Base-by-base conservation (phyloP, 2,113 vertebrate species). In the Alethe diademata region DNA sequence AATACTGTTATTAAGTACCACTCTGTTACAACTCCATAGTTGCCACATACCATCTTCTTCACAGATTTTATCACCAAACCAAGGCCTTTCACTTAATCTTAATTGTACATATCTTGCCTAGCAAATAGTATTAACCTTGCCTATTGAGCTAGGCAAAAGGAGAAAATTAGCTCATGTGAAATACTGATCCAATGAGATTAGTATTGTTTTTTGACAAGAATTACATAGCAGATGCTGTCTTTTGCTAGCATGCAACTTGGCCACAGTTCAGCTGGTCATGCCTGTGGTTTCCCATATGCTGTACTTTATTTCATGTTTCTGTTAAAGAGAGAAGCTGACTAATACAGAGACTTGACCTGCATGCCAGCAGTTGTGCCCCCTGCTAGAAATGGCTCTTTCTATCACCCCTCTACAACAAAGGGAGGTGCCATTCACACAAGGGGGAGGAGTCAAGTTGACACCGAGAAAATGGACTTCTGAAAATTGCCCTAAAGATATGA, bases 231-330 rank as follows among this genome's bases (percentile, higher is more conserved):
- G 67, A 80, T 84, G 75, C 38, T 80, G 20, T 35, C 23, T 78
- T 83, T 73, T 70, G 38, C 54, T 80, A 90, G 84, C 67, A 51
- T 47, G 48, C 23, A 88, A 67, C 22, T 60, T 93, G 64, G 66
- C 7, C 24, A 62, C 36, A 71, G 53, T 66, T 93, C 86, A 92
- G 56, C 31, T 86, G 43, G 64, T 78, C 60, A 50, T 83, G 64
- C 18, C 38, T 74, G 4, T 43, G 26, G 16, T 40, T 94, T n/a
- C 54, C 58, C 69, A 84, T 78, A 84, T 56, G 38, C 12, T 84
- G 19, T 36, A 86, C 86, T 76, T 58, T 71, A 64, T 61, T 90
- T 86, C 43, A 36, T 80, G 19, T 51, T 94, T 86, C 78, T 86
- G 19, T 36, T 82, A 53, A 43, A 64, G 33, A 73, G 19, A 67